phyloP scores from a whole-genome alignment of 2,113 vertebrate genomes.

The Taxidea taxus region DNA sequence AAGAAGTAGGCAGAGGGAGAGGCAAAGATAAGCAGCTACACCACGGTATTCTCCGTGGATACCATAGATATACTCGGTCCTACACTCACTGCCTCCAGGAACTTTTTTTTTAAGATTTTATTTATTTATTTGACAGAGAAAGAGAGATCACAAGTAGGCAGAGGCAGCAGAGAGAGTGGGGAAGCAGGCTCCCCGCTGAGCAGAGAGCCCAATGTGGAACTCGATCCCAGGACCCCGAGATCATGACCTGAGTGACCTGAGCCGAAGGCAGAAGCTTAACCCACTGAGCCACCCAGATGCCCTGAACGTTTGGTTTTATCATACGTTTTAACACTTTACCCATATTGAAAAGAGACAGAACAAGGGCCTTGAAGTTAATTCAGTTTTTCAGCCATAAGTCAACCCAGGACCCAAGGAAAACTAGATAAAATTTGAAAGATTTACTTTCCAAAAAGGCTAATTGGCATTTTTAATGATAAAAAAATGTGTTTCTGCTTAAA shows the following conservation, averaged over 20 bases:
- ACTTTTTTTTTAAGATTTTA: no score
- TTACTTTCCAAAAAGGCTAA: neutral
- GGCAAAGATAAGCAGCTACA: neutral
- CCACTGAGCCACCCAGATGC: no score
- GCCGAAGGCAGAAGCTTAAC: no score
- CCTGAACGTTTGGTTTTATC: neutral
- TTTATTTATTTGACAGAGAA: no score
- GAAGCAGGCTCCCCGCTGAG: no score
- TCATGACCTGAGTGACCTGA: no score
- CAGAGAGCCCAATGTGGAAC: no score
- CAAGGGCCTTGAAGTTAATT: neutral
- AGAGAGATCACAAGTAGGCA: no score
- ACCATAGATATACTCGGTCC: fast-evolving
- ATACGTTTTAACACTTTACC: neutral
- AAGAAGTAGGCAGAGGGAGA: neutral
- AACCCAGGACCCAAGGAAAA: neutral
- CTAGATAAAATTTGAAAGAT: neutral
- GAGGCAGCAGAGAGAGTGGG: no score
- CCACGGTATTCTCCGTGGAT: fast-evolving
- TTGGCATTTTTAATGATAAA: neutral
- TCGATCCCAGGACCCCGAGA: no score
- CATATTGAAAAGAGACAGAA: neutral
- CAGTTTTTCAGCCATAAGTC: neutral
- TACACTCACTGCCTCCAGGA: neutral
- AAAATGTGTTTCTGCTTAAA: neutral